Evolutionary conservation across 2,113 vertebrate species (phyloP).

Genomic region (Odobenus rosmarus): DNA sequence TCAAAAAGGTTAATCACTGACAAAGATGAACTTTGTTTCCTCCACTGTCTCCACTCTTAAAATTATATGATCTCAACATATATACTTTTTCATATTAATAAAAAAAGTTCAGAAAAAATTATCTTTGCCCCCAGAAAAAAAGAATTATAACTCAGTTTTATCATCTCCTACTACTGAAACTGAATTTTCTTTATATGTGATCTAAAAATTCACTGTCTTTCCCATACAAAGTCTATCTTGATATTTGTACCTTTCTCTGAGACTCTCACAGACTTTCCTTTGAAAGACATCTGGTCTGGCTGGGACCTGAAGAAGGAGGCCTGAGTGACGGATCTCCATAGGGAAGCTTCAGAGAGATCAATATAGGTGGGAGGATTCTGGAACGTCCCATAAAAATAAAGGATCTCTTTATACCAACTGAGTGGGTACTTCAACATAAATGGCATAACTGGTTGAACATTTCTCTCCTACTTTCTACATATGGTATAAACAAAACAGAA

Average conservation of each 20-base stretch:
- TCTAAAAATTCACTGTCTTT: not conserved
- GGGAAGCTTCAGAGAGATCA: not conserved
- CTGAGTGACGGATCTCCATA: not conserved
- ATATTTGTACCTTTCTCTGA: not conserved
- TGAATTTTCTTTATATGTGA: not conserved
- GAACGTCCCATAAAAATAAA: not conserved
- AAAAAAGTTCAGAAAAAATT: conserved; percentile 19
- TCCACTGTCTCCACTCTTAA: not conserved
- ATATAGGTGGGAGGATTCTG: not conserved
- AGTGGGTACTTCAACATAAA: not conserved
- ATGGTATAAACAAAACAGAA: not conserved
- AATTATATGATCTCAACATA: not conserved
- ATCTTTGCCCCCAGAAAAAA: conserved; percentile 35
- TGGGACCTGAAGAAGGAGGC: not conserved
- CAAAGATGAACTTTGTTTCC: conserved; percentile 42
- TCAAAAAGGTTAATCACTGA: not conserved
- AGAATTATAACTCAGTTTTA: not conserved
- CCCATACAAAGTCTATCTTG: not conserved
- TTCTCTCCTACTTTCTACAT: not conserved
- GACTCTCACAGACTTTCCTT: not conserved
- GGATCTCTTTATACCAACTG: not conserved
- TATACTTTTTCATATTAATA: not conserved
- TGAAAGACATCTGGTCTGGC: not conserved
- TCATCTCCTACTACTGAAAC: not conserved
- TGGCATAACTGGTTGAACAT: not conserved